Base-by-base conservation (phyloP, 2,888 invertebrate species). In the Kuschelorhynchus macadamiae region DNA sequence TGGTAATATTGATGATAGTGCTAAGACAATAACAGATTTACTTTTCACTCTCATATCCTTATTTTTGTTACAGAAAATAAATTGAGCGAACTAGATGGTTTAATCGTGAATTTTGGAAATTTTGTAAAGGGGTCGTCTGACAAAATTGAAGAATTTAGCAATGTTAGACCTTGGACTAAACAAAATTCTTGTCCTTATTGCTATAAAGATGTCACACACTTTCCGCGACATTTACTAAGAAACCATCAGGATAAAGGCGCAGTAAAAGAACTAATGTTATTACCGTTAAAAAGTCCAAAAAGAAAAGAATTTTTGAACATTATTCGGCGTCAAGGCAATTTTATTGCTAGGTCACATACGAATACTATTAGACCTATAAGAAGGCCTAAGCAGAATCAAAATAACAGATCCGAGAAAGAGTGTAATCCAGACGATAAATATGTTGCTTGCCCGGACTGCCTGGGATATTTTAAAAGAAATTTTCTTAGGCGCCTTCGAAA, bases 241-340 rank as follows among this genome's bases (percentile, higher is more conserved):
- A 20, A 42, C 9, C 55, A 55, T 18, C 3, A 16, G 16, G 17
- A 30, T 17, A 36, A 55, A 41, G 30, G 17, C n/a, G 55, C 55
- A 4, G 21, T 55, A 18, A 32, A 42, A 17, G 12, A 52, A 36
- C 1, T 52, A 18, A 1, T 12, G 8, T 11, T 1, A 16, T n/a
- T 52, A 18, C 8, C 18, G 11, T 1, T 7, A 4, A 33, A 33
- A 16, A 36, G 33, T 14, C 33, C 36, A 4, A 11, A 36, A 52
- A 16, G 36, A n/a, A 33, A 11, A 18, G 1, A 18, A n/a, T 11
- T 59, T n/a, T 33, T 68, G 18, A 41, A 44, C 36, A 16, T 17
- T 5, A 52, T 68, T 44, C 41, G 63, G 9, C 41, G 59, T 30
- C 64, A 68, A 41, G 67, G 67, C 55, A 71, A 71, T 60, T 67